Conservation (phyloP, 2,113 vertebrate species). For the Xenopus laevis region DNA sequence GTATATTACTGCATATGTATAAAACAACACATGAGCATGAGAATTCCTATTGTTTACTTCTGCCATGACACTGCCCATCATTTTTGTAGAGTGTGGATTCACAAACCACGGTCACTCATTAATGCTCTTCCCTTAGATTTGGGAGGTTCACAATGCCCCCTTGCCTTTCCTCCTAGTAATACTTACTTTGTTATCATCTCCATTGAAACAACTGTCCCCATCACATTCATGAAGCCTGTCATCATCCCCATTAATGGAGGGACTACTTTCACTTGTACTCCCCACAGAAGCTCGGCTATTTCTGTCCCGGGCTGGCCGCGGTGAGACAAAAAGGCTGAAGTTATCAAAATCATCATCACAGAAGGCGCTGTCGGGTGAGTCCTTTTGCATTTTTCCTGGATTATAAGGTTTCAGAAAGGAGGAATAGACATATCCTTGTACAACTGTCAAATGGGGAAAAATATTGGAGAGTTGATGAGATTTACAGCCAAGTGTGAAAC, state of each 20-base stretch:
- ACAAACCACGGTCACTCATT: too few relatives aligned
- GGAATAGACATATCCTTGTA: constrained; percentile 86
- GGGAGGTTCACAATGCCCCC: too few relatives aligned
- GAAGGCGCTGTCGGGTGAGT: constrained; percentile 51
- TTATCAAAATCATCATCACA: constrained; percentile 85
- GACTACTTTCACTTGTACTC: constrained; percentile 62
- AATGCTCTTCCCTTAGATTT: too few relatives aligned
- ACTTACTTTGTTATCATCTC: constrained; percentile 74
- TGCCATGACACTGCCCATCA: too few relatives aligned
- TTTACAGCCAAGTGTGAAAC: neutral
- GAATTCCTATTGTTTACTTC: too few relatives aligned
- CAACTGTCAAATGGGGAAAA: constrained; percentile 57
- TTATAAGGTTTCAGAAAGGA: constrained; percentile 92
- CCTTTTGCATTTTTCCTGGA: constrained; percentile 70
- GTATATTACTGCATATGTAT: too few relatives aligned
- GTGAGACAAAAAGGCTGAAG: constrained; percentile 87
- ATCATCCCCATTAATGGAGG: constrained; percentile 65
- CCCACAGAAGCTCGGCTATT: constrained; percentile 54
- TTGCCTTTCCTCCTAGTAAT: neutral
- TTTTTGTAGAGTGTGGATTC: too few relatives aligned
- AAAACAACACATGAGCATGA: too few relatives aligned
- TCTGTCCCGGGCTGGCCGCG: constrained; percentile 59
- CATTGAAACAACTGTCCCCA: constrained; percentile 52
- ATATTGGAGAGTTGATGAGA: neutral
- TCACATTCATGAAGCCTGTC: constrained; percentile 60